phyloP scores from a whole-genome alignment of 2,888 invertebrate genomes.

The Lithophane semibrunnea region DNA sequence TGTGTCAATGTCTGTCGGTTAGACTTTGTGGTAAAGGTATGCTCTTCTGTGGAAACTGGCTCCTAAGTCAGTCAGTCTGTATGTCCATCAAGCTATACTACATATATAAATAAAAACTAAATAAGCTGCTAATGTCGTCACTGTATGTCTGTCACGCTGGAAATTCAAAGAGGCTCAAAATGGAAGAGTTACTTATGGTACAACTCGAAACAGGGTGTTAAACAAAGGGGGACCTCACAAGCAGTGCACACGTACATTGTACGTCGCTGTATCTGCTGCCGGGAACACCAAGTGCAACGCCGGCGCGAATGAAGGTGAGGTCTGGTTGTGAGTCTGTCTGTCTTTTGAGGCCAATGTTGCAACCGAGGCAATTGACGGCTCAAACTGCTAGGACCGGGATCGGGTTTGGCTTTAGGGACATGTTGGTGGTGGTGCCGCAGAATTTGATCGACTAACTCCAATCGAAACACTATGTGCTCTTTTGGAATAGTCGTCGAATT shows the following conservation, averaged over 20 bases:
- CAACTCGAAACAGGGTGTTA: neutral
- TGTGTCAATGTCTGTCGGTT: neutral
- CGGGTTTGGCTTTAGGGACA: neutral
- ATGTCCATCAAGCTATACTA: neutral
- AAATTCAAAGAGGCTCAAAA: neutral
- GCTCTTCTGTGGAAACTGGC: neutral
- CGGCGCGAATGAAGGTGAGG: neutral
- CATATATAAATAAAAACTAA: neutral
- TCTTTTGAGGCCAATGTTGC: neutral
- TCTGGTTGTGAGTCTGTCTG: neutral
- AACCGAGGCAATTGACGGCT: fast-evolving
- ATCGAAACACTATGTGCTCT: neutral
- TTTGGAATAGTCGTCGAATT: neutral
- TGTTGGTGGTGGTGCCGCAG: neutral
- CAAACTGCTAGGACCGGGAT: neutral
- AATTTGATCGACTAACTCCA: neutral
- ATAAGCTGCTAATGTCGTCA: neutral
- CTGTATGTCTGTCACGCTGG: neutral
- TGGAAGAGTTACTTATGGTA: neutral
- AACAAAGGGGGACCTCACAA: neutral
- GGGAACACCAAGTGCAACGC: neutral
- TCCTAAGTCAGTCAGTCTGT: neutral
- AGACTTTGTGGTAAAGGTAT: neutral
- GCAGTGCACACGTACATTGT: neutral
- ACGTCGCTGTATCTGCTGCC: too few relatives aligned